Conservation (phyloP, 2,888 invertebrate species). For the Nomada lathburiana region DNA sequence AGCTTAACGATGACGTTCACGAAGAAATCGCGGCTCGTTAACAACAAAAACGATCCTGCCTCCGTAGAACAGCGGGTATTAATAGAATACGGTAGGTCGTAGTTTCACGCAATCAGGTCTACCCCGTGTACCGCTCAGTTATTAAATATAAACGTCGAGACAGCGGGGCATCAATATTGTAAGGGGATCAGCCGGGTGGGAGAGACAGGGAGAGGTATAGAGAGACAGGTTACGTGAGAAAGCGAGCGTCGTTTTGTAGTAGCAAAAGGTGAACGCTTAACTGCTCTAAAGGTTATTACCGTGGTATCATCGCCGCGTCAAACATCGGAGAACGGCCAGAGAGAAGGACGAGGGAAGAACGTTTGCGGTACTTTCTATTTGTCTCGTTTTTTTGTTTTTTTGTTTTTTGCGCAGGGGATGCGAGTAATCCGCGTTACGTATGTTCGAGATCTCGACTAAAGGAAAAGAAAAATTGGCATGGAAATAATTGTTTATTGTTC, state of each 20-base stretch:
- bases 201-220: constrained; percentile 4
- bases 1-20: background rate
- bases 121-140: constrained; percentile 39
- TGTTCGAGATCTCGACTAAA: background rate
- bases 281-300: constrained; percentile 75
- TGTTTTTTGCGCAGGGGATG: background rate
- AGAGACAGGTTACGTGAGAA: constrained; percentile 66
- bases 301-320: constrained; percentile 71
- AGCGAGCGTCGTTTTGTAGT: constrained; percentile 66
- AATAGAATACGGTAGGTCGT: constrained; percentile 46
- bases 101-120: constrained; percentile 29
- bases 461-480: too few relatives aligned
- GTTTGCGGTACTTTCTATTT: constrained; percentile 28
- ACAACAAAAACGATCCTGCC: constrained; percentile 12
- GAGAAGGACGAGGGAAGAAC: constrained; percentile 21
- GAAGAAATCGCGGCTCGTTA: constrained; percentile 38
- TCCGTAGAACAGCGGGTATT: constrained; percentile 27
- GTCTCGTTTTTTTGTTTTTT: background rate
- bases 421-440: constrained; percentile 26
- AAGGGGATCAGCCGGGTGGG: constrained; percentile 24
- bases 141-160: constrained; percentile 54
- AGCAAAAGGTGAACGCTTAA: constrained; percentile 72
- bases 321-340: constrained; percentile 38
- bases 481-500: too few relatives aligned
- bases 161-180: constrained; percentile 51